Evolutionary conservation across 2,888 invertebrate genomes (phyloP).

Genomic region (Zygogramma bicolorata): DNA sequence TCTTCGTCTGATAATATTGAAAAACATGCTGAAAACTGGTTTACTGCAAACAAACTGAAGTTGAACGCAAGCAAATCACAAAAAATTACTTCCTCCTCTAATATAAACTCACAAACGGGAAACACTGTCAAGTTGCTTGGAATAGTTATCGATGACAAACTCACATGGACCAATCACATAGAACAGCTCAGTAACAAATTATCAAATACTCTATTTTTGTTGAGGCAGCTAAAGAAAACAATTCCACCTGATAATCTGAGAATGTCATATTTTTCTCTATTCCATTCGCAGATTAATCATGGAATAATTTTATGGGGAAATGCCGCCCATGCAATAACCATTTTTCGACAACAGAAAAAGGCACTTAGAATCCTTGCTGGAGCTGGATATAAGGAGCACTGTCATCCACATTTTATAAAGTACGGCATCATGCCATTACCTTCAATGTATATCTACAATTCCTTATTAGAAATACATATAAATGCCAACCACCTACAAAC

Average conservation of each 20-base stretch:
- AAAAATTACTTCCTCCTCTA: no score
- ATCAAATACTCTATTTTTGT: no score
- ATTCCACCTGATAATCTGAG: not conserved
- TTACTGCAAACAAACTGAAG: no score
- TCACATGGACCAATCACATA: not conserved
- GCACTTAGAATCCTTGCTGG: not conserved
- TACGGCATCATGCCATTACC: not conserved
- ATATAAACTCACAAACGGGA: not conserved
- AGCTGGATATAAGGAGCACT: not conserved
- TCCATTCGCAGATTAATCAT: not conserved
- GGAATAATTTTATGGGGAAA: not conserved
- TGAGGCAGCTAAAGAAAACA: not conserved
- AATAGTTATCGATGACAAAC: not conserved
- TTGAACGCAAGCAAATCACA: no score
- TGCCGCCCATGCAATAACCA: not conserved
- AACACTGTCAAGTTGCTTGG: not conserved
- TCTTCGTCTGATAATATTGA: not conserved
- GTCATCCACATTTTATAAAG: not conserved
- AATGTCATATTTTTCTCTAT: no score
- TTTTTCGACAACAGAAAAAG: not conserved
- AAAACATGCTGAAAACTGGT: no score
- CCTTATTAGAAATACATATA: not conserved
- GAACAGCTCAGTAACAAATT: not conserved
- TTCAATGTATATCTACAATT: not conserved
- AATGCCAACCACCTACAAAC: not conserved